phyloP scores from a whole-genome alignment of 2,888 invertebrate genomes.

The Liodrosophila aerea region DNA sequence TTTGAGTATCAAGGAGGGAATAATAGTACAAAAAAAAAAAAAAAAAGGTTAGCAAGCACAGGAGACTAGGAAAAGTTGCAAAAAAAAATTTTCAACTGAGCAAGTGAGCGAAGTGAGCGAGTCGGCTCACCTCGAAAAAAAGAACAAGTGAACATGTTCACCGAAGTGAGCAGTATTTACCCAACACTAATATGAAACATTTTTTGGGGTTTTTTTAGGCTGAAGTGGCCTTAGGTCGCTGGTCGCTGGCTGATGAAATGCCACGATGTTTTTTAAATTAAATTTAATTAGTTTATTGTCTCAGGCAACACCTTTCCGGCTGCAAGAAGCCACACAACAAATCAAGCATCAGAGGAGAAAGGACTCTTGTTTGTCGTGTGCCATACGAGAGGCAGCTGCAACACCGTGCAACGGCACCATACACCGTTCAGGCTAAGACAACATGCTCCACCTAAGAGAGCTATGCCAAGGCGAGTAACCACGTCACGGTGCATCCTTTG shows the following conservation, averaged over 20 bases:
- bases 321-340: slow-evolving; percentile 16
- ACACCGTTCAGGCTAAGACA: neutral
- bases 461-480: no score
- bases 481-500: neutral
- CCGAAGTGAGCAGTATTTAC: no score
- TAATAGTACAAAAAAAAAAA: no score
- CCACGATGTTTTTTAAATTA: slow-evolving; percentile 72
- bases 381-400: slow-evolving; percentile 47
- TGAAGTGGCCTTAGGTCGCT: slow-evolving; percentile 33
- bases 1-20: no score
- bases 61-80: no score
- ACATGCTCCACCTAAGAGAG: neutral
- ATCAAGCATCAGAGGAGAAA: slow-evolving; percentile 8
- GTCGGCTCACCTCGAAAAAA: no score
- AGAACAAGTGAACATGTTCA: no score
- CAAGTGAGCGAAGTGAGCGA: no score
- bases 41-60: no score
- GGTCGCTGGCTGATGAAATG: slow-evolving; percentile 54
- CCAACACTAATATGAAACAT: no score
- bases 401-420: slow-evolving; percentile 7
- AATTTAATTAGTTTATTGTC: slow-evolving; percentile 76
- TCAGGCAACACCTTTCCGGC: slow-evolving; percentile 64
- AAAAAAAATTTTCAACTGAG: no score
- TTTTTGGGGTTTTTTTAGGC: slow-evolving; percentile 21
- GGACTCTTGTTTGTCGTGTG: slow-evolving; percentile 41